Conservation (phyloP, 1,140 invertebrate genomes). For the Pogonus chalceus region DNA sequence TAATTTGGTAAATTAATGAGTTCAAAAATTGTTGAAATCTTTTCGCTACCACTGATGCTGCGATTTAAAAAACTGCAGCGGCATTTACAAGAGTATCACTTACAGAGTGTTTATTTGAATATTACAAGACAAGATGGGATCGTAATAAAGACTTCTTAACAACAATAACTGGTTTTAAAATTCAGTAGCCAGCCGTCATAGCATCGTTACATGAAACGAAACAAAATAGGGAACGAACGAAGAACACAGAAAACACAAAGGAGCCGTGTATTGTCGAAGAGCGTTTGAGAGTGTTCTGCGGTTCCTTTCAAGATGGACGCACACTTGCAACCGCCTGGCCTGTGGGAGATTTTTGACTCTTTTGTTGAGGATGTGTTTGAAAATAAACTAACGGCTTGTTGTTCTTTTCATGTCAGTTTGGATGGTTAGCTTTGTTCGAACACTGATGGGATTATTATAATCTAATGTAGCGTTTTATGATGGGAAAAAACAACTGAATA, state of each 20-base stretch:
- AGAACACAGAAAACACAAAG: no score
- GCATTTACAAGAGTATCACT: neutral
- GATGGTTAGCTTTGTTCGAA: neutral
- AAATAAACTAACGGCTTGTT: neutral
- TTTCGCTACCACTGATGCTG: no score
- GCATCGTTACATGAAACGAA: no score
- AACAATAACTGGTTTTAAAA: no score
- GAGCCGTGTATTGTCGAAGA: neutral
- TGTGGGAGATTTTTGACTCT: slow-evolving; percentile 2
- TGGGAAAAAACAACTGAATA: no score
- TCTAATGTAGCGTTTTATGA: no score
- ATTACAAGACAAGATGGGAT: slow-evolving; percentile 1
- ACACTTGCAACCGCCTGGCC: neutral
- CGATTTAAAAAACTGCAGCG: neutral
- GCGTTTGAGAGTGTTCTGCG: neutral
- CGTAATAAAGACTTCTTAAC: slow-evolving; percentile 4
- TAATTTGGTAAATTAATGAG: no score
- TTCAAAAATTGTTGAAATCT: no score
- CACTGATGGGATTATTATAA: neutral
- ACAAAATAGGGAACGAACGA: no score
- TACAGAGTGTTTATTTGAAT: slow-evolving; percentile 1
- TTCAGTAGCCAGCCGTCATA: no score
- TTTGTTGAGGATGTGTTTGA: neutral
- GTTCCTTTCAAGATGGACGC: slow-evolving; percentile 6
- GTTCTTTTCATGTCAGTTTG: neutral